Percentiles rank a stretch among this genome's conserved stretches.
Conservation (phyloP, 2,113 vertebrate species). For the Gasterosteus nipponicus region DNA sequence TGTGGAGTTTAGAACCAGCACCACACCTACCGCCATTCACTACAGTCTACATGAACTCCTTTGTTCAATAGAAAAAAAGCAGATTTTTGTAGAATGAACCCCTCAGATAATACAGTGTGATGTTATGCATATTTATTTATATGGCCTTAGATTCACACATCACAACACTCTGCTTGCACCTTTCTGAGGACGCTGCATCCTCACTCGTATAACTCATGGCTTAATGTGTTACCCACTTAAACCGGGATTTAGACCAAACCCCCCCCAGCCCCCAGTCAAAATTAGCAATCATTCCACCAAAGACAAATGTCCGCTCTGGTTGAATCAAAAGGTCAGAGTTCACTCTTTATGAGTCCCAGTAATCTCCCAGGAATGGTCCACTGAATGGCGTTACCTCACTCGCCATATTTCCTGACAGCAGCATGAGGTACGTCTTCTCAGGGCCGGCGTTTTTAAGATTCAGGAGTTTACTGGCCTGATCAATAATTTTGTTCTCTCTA, state of each 20-base stretch:
- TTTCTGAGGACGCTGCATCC: background rate
- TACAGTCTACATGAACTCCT: background rate
- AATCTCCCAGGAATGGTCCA: constrained; percentile 21
- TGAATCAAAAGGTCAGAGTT: constrained; percentile 37
- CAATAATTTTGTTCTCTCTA: constrained; percentile 77
- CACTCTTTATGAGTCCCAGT: constrained; percentile 26
- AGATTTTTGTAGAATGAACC: background rate
- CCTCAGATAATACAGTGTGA: background rate
- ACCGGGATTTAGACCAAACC: background rate
- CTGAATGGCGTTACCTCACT: constrained; percentile 64
- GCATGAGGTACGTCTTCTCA: constrained; percentile 61
- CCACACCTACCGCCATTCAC: background rate
- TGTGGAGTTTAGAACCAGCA: background rate
- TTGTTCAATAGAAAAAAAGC: background rate
- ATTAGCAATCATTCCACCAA: constrained; percentile 10
- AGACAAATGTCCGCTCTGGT: constrained; percentile 17
- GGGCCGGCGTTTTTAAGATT: constrained; percentile 64
- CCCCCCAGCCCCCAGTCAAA: constrained; percentile 18
- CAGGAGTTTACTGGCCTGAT: constrained; percentile 67
- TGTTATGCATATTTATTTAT: background rate
- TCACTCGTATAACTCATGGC: background rate
- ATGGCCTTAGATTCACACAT: background rate
- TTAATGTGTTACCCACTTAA: background rate
- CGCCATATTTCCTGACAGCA: constrained; percentile 55
- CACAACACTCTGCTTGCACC: background rate